phyloP scores from a whole-genome alignment of 2,113 vertebrate genomes.

The Cinclus mexicanus region DNA sequence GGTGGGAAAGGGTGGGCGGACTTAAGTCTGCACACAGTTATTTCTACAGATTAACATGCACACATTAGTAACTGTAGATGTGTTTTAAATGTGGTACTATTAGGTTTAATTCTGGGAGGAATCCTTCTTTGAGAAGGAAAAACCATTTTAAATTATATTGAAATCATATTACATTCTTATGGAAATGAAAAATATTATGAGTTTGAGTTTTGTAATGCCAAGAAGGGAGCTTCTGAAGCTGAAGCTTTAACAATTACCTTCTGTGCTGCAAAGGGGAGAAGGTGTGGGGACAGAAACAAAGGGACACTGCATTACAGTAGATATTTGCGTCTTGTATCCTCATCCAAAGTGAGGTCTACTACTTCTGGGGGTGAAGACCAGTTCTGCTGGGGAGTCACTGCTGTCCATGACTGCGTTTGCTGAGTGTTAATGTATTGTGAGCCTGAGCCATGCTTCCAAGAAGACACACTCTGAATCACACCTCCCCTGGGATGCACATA shows the following conservation, averaged over 20 bases:
- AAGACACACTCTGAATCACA: constrained; percentile 93
- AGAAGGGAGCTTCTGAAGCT: constrained; percentile 58
- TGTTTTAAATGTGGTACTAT: constrained; percentile 37
- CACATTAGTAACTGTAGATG: constrained; percentile 6
- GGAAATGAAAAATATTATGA: constrained; percentile 61
- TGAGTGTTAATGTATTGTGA: constrained; percentile 79
- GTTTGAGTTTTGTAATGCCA: constrained; percentile 68
- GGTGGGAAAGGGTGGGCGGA: background rate
- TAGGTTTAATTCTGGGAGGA: constrained; percentile 26
- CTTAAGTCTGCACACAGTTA: background rate
- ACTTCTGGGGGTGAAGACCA: constrained; percentile 92
- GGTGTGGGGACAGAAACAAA: constrained; percentile 67
- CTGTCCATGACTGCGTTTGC: constrained; percentile 86
- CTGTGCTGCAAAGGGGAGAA: constrained; percentile 57
- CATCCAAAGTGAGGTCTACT: constrained; percentile 95
- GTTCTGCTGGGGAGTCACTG: constrained; percentile 84
- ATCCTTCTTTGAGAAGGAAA: constrained; percentile 55
- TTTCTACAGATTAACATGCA: constrained; percentile 37
- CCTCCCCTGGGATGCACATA: constrained; percentile 89
- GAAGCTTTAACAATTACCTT: constrained; percentile 67
- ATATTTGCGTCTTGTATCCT: constrained; percentile 90
- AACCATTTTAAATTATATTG: constrained; percentile 39
- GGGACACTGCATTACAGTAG: constrained; percentile 85
- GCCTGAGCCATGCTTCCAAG: constrained; percentile 85
- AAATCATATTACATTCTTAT: constrained; percentile 27